Evolutionary conservation across 2,113 vertebrate genomes (phyloP), one percentile per base, ranked within the genome.

Genomic region (Pungitius pungitius): DNA sequence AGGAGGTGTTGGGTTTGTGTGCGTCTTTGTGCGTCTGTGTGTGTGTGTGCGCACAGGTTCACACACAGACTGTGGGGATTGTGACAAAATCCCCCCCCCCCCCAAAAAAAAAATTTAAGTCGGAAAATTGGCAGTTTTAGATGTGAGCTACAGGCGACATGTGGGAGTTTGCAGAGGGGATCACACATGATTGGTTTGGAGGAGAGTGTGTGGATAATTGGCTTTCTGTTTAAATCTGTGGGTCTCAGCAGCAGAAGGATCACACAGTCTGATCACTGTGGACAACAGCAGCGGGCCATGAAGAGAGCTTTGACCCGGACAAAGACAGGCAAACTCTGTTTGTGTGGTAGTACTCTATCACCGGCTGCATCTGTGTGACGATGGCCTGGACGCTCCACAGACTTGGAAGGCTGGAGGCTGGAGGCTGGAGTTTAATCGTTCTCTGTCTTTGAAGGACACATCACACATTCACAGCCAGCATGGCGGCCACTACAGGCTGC

Each of bases 291-390:
- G 77, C 54, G 0, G 54, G 60, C 79, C 52, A 83, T 87, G 76
- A 88, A 90, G 82, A 82, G 71, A 80, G 84, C 86, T 77, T 83
- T 75, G 82, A 88, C 76, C 73, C 40, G 58, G 54, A 84, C 61
- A 63, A 61, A 69, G 78, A 72, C 57, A 26, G 66, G 56, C 47
- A 73, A 56, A 70, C 17, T 61, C 8, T 69, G 45, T 67, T 7
- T 72, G 63, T 74, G 51, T 73, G 42, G 9, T 14, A 66, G 78
- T 65, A 60, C 42, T 42, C 39, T 69, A 13, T 58, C n/a, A 4
- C 20, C 27, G 51, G 40, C 52, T 69, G 63, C 35, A 77, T 84
- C 73, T 68, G 69, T 26, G 27, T 59, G 4, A 10, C 1, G 17
- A 0, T 60, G 64, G 52, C 76, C 49, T 37, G 37, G 42, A 13